Evolutionary conservation across 2,888 invertebrate species (phyloP), one percentile per base, ranked within the genome.

Genomic region (Diloba caeruleocephala): DNA sequence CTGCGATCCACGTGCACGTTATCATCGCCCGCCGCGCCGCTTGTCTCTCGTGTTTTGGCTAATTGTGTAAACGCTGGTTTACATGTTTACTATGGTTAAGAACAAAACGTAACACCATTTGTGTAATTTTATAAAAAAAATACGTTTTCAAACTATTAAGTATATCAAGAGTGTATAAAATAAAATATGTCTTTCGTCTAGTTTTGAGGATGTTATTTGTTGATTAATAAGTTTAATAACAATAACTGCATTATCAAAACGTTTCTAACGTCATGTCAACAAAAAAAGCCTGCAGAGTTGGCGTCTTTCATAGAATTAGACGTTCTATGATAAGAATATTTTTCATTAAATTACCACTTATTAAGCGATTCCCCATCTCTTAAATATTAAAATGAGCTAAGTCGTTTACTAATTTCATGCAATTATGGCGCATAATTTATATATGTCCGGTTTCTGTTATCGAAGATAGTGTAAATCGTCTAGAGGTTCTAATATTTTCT

Each of bases 401-500:
- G n/a, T 13, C 9, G 17, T 52, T 45, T n/a, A 17, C 33, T 17
- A 26, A 26, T 39, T 28, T 21, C 3, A 6, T 29, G 9, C 6
- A 26, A 3, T 32, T 5, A 21, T 46, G 14, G 23, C 21, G 12
- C 10, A 42, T 34, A 9, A 8, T 14, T 23, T 6, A 25, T 25
- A 17, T 9, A 7, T 7, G 7, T 15, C 25, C 12, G 2, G 13
- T 60, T 51, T 48, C 5, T 21, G 41, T 9, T 26, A 52, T 19
- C 13, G 19, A 26, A 26, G 32, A 42, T 42, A 65, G 31, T 54
- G 6, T 28, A 14, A 0, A 34, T 0, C 25, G 28, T 8, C 9
- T 14, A 85, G 87, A 76, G 86, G 81, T 82, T 90, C 90, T 90
- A 90, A 78, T 81, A 85, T 84, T 89, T 90, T 87, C 77, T 90